Percentiles rank a stretch among this genome's conserved stretches.
These are phyloP conservation scores for Acanthosepion pharaonis DNA, from an alignment of 2,888 invertebrate species.

Conservation along the genomic window DNA sequence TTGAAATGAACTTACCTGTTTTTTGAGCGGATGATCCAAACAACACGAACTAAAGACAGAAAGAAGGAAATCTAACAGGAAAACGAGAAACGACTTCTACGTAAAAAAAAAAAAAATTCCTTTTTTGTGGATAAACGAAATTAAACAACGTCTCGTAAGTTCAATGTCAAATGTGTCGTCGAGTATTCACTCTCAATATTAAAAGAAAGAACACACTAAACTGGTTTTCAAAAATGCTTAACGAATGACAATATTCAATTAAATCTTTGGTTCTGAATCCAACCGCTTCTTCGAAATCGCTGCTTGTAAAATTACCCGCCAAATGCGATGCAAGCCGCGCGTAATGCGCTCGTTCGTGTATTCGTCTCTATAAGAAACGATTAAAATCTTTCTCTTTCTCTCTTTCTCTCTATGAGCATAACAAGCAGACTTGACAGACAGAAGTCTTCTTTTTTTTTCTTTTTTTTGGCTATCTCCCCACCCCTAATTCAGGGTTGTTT, in stretches of 20 bases:
- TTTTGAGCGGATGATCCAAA: neutral
- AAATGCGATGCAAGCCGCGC: neutral
- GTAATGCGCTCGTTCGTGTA: neutral
- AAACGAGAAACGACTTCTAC: too few species aligned
- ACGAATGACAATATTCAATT: neutral
- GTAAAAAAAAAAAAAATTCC: neutral
- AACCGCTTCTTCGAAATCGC: neutral
- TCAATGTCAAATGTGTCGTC: neutral
- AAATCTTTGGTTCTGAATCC: neutral
- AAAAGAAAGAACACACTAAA: neutral
- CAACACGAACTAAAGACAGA: neutral
- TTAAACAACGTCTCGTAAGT: neutral
- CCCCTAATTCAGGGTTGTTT: neutral
- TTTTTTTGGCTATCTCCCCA: too few species aligned
- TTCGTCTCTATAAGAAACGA: neutral
- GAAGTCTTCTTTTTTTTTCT: neutral
- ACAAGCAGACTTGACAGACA: neutral
- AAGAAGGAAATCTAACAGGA: neutral
- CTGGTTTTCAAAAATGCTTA: neutral
- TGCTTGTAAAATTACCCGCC: neutral
- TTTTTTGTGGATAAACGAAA: neutral
- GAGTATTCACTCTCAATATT: neutral
- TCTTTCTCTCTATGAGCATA: neutral
- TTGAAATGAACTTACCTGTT: neutral
- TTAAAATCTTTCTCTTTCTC: neutral